phyloP scores from a whole-genome alignment of 2,888 invertebrate genomes.

The Orthosia cruda region DNA sequence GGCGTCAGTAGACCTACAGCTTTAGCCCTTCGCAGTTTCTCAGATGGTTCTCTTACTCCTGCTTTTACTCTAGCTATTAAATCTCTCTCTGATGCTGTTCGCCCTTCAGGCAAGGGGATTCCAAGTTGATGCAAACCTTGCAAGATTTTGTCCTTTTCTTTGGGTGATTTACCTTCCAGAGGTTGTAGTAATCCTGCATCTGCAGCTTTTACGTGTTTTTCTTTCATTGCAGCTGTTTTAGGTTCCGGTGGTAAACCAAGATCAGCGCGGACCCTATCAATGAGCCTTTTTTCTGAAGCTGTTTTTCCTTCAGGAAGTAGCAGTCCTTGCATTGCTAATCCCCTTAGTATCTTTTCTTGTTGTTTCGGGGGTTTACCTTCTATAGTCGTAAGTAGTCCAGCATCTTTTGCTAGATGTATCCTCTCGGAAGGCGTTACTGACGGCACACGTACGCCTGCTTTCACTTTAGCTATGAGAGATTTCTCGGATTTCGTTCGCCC shows the following conservation, averaged over 20 bases:
- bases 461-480: neutral
- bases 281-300: neutral
- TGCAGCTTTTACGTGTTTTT: neutral
- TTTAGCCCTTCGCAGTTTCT: neutral
- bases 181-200: conserved; percentile 1
- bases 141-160: neutral
- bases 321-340: conserved; percentile 10
- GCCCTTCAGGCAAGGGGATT: neutral
- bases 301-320: conserved; percentile 4
- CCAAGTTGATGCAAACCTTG: conserved; percentile 4
- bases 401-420: neutral
- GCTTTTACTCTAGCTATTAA: neutral
- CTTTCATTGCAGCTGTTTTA: neutral
- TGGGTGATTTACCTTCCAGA: neutral
- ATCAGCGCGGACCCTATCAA: neutral
- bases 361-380: conserved; percentile 1
- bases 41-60: neutral
- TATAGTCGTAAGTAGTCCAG: neutral
- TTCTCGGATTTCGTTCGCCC: neutral
- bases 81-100: neutral
- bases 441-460: neutral
- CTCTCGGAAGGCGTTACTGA: neutral
- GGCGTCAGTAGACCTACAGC: conserved; percentile 4
- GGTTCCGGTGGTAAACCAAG: conserved; percentile 5
- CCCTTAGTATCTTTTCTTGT: conserved; percentile 4